These are phyloP conservation scores for Apostichopus parvimensis DNA, from an alignment of 35 echinoderm and acorn worm genomes.

Conservation along the genomic window DNA sequence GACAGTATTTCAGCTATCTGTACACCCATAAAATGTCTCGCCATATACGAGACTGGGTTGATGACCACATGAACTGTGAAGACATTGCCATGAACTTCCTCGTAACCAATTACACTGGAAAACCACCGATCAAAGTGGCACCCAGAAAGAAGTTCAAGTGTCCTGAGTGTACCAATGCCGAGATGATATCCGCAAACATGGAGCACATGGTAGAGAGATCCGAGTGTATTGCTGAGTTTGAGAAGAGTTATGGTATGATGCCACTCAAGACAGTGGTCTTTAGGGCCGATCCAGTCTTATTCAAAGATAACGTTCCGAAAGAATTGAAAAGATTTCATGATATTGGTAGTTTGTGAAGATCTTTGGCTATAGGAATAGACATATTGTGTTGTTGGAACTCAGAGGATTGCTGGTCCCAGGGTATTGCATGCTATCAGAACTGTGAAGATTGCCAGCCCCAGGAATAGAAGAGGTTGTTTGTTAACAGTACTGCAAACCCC, in stretches of 20 bases:
- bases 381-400: too few relatives aligned
- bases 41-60: conserved; percentile 91
- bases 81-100: conserved; percentile 99
- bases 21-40: conserved; percentile 93
- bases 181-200: conserved; percentile 92
- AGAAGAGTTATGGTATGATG: conserved; percentile 85
- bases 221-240: conserved; percentile 88
- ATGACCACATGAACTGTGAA: conserved; percentile 99
- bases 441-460: too few relatives aligned
- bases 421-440: too few relatives aligned
- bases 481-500: too few relatives aligned
- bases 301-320: conserved; percentile 84
- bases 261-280: conserved; percentile 93
- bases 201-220: conserved; percentile 95
- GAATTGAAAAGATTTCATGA: conserved; percentile 84
- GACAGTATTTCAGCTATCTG: conserved; percentile 89
- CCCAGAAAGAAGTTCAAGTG: conserved; percentile 99
- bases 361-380: not conserved
- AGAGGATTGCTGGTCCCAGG: too few relatives aligned
- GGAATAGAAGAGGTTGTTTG: too few relatives aligned
- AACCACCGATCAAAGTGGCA: conserved; percentile 97
- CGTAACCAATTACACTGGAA: conserved; percentile 86
- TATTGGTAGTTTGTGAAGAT: conserved; percentile 79
- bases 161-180: conserved; percentile 81
- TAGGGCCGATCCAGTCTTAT: conserved; percentile 89